phyloP scores from a whole-genome alignment of 2,797 vertebrate genomes.

The Lates japonicus region DNA sequence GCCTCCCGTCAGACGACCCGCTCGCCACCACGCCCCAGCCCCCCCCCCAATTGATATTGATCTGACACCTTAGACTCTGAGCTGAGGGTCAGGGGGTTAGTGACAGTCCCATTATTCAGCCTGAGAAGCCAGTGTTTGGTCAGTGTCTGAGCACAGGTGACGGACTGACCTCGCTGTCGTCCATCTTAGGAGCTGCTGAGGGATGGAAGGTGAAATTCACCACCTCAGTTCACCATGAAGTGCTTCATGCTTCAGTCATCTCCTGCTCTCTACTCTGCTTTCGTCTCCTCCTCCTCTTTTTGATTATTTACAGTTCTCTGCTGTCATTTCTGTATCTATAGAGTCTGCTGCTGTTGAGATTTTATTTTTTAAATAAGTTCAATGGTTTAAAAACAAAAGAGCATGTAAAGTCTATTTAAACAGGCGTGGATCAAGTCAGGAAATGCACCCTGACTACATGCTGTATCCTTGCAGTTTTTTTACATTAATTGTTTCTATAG shows the following conservation, averaged over 20 bases:
- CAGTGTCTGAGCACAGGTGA: slow-evolving; percentile 71
- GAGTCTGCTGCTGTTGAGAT: neutral
- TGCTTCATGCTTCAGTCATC: slow-evolving; percentile 3
- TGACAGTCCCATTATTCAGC: slow-evolving; percentile 85
- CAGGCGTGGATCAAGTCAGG: neutral
- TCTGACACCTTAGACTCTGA: slow-evolving; percentile 77
- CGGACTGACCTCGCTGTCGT: slow-evolving; percentile 68
- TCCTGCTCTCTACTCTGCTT: neutral
- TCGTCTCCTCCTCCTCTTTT: neutral
- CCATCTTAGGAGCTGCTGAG: slow-evolving; percentile 70
- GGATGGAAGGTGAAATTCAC: slow-evolving; percentile 52
- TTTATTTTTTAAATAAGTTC: neutral
- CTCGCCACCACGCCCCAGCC: slow-evolving; percentile 2
- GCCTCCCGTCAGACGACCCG: slow-evolving; percentile 58
- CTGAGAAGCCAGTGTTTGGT: slow-evolving; percentile 72
- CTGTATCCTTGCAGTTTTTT: too few species aligned
- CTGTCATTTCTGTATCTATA: neutral
- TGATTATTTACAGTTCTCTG: neutral
- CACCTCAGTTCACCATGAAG: slow-evolving; percentile 20
- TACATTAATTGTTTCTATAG: too few species aligned
- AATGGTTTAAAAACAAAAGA: neutral
- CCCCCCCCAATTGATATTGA: slow-evolving; percentile 66
- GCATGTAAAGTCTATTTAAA: neutral
- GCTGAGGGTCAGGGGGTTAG: slow-evolving; percentile 80
- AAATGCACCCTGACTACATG: too few species aligned